Evolutionary conservation across 2,888 invertebrate genomes (phyloP).

Genomic region (Phrixothrix hirtus): DNA sequence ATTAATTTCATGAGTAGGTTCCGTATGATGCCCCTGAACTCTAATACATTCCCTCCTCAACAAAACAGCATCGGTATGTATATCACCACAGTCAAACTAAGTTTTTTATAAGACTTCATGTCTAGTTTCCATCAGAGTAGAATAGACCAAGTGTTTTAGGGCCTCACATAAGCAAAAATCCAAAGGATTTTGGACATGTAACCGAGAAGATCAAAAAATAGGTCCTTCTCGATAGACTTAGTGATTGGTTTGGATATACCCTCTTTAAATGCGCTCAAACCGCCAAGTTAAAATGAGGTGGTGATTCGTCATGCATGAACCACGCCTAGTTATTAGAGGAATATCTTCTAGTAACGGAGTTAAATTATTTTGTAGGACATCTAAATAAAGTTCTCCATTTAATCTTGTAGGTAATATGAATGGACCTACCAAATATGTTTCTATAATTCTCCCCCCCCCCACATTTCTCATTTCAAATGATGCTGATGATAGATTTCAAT

Average conservation of each 20-base stretch:
- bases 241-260: not conserved
- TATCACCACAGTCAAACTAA: no score
- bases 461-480: not conserved
- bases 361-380: not conserved
- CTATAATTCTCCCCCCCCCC: not conserved
- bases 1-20: no score
- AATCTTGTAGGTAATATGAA: not conserved
- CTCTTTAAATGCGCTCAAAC: not conserved
- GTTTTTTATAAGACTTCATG: no score
- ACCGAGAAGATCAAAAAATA: not conserved
- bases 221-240: not conserved
- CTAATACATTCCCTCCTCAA: no score
- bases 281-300: not conserved
- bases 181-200: not conserved
- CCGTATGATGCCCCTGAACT: no score
- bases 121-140: no score
- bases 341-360: not conserved
- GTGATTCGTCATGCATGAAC: not conserved
- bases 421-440: not conserved
- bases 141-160: not conserved
- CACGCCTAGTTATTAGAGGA: not conserved
- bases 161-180: not conserved
- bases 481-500: not conserved
- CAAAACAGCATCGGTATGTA: no score
- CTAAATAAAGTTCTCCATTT: not conserved